phyloP scores from a whole-genome alignment of 1,140 invertebrate species.

The Cyrtorhinus lividipennis region DNA sequence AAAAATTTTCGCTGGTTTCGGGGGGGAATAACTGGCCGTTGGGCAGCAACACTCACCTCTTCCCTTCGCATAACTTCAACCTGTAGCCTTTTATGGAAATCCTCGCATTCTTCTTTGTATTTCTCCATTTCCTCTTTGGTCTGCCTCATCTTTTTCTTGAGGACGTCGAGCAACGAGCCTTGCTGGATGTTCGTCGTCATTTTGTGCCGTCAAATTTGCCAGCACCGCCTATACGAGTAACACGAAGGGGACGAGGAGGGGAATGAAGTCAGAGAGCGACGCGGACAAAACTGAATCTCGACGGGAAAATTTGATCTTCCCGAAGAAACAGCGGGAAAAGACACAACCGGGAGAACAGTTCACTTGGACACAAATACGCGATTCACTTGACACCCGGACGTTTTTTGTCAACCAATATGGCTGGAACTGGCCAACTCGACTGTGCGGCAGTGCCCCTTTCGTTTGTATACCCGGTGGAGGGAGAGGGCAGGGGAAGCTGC shows the following conservation, averaged over 20 bases:
- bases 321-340: neutral
- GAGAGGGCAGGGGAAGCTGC: no score
- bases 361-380: neutral
- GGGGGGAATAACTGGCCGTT: neutral
- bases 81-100: slow-evolving; percentile 77
- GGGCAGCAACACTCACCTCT: slow-evolving; percentile 60
- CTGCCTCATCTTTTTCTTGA: slow-evolving; percentile 99
- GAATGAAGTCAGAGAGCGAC: no score
- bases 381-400: neutral
- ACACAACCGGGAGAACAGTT: no score
- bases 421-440: slow-evolving; percentile 17
- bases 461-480: neutral
- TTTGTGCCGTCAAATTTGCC: slow-evolving; percentile 26
- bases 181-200: slow-evolving; percentile 76
- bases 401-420: slow-evolving; percentile 5
- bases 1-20: neutral
- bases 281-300: no score
- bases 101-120: slow-evolving; percentile 90
- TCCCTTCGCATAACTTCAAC: slow-evolving; percentile 79
- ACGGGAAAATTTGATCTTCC: neutral
- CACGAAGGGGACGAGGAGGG: neutral
- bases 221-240: neutral
- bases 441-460: neutral
- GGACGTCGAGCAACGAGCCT: slow-evolving; percentile 78
- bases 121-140: slow-evolving; percentile 96